Base-by-base conservation (phyloP, 1,140 invertebrate species). In the Lepidostoma basale region DNA sequence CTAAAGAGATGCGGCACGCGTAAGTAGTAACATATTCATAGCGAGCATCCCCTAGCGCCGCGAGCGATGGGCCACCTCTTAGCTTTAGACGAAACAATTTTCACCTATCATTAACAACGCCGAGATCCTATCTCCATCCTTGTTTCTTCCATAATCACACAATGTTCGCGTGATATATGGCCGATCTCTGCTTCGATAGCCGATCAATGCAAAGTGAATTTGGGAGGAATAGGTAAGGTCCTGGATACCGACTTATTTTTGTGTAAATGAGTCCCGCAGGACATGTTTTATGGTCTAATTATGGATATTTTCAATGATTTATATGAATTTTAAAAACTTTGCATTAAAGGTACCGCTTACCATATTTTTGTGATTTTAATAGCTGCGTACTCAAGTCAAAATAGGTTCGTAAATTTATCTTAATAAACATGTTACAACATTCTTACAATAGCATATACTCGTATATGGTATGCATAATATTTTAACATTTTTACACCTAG, bases 311-410 rank as follows among this genome's bases (percentile, higher is more conserved):
- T 72, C 69, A 72, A 72, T 72, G 69, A 72, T 72, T 72, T 72
- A 72, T 72, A 72, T 72, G 69, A 72, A 72, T 72, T 72, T 72
- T 68, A 72, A 72, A 65, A n/a, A n/a, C n/a, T n/a, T n/a, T n/a
- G n/a, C n/a, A n/a, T n/a, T n/a, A n/a, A n/a, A n/a, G n/a, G n/a
- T n/a, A n/a, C n/a, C n/a, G n/a, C n/a, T n/a, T n/a, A n/a, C n/a
- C n/a, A n/a, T n/a, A n/a, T n/a, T n/a, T n/a, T n/a, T n/a, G n/a
- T n/a, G n/a, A n/a, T n/a, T n/a, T n/a, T n/a, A n/a, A n/a, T n/a
- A n/a, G n/a, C n/a, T n/a, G n/a, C n/a, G n/a, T n/a, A n/a, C n/a
- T n/a, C n/a, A n/a, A n/a, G n/a, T n/a, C n/a, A n/a, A n/a, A n/a
- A n/a, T n/a, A n/a, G n/a, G n/a, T n/a, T n/a, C n/a, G n/a, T n/a